Evolutionary conservation across 2,888 invertebrate species (phyloP).

Genomic region (Helleia helle): DNA sequence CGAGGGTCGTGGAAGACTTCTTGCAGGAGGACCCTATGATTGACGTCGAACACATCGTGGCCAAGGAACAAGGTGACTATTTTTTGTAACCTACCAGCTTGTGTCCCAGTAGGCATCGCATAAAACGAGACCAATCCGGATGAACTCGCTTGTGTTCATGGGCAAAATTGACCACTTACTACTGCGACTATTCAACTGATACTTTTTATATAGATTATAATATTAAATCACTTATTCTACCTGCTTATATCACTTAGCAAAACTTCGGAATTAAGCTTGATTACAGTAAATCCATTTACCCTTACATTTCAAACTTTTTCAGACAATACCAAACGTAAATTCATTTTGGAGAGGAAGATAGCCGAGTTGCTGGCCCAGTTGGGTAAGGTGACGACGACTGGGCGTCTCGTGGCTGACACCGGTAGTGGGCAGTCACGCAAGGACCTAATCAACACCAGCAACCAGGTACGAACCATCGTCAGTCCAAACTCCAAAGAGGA

Average conservation of each 20-base stretch:
- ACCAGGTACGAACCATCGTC: constrained; percentile 29
- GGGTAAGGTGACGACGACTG: constrained; percentile 88
- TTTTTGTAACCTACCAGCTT: not conserved
- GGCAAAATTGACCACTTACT: not conserved
- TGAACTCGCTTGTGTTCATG: not conserved
- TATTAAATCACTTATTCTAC: too few species aligned
- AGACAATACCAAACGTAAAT: constrained; percentile 89
- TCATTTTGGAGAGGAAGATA: constrained; percentile 91
- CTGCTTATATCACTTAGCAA: too few species aligned
- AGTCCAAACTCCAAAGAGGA: too few species aligned
- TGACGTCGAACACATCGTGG: constrained; percentile 79
- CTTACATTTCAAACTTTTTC: too few species aligned
- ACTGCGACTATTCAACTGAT: too few species aligned
- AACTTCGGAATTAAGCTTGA: too few species aligned
- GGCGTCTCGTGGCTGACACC: constrained; percentile 83
- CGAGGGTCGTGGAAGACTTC: constrained; percentile 96
- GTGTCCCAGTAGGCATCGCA: too few species aligned
- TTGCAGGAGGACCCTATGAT: constrained; percentile 84
- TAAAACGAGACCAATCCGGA: too few species aligned
- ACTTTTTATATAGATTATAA: too few species aligned
- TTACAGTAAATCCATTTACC: too few species aligned
- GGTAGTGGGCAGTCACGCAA: constrained; percentile 22
- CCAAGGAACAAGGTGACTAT: constrained; percentile 49
- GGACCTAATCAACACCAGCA: constrained; percentile 32
- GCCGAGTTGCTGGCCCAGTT: constrained; percentile 89